Evolutionary conservation across 2,888 invertebrate genomes (phyloP).

Genomic region (Pherbina coryleti): DNA sequence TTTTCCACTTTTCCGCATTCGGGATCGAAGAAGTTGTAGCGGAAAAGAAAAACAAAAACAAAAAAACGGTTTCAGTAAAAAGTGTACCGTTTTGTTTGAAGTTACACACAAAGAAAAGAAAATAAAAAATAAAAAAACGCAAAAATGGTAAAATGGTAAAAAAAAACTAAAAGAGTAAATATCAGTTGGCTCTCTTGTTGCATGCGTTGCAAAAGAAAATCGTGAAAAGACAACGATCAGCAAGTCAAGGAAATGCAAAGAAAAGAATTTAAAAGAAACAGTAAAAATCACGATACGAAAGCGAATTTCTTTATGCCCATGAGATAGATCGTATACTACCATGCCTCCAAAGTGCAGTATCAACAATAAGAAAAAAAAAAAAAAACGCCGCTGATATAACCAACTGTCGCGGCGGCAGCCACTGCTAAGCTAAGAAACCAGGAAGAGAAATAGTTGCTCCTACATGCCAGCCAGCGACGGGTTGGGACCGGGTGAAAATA

Average conservation of each 20-base stretch:
- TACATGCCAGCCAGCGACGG: background rate
- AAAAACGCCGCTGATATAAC: conserved; percentile 43
- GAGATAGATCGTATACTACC: conserved; percentile 39
- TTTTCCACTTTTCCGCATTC: background rate
- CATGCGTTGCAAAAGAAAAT: conserved; percentile 50
- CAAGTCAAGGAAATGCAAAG: conserved; percentile 22
- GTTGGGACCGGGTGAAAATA: background rate
- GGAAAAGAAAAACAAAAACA: conserved; percentile 16
- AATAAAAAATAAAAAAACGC: background rate
- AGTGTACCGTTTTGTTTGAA: conserved; percentile 33
- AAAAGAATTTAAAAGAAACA: conserved; percentile 4
- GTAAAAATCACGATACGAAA: conserved; percentile 30
- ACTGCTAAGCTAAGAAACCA: conserved; percentile 52
- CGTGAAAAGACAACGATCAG: conserved; percentile 62
- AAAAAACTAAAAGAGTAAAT: background rate
- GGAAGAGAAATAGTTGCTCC: conserved; percentile 59
- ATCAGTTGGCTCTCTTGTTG: too few relatives aligned
- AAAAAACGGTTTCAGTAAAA: conserved; percentile 12
- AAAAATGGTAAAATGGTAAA: background rate
- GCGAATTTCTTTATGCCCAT: conserved; percentile 27
- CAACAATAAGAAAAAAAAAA: conserved; percentile 35
- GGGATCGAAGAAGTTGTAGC: conserved; percentile 2
- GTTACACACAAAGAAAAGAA: too few relatives aligned
- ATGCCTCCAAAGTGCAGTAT: conserved; percentile 46
- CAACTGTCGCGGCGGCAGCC: background rate